phyloP scores from a whole-genome alignment of 1,140 invertebrate genomes.

The Drosophila mojavensis region DNA sequence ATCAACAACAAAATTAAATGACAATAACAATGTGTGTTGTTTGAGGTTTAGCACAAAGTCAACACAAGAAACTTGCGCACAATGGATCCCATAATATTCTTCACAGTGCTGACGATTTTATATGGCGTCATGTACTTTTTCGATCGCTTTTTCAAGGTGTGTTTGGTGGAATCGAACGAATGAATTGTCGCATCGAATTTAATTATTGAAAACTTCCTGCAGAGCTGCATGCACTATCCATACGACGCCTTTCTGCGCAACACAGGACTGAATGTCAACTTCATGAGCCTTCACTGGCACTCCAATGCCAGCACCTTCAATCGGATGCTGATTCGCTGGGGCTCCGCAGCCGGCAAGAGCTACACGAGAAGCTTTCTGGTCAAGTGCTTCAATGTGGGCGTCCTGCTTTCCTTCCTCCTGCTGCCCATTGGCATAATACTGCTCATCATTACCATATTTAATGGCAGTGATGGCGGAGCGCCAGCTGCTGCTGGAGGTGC shows the following conservation, averaged over 20 bases:
- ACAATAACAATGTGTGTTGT: slow-evolving; percentile 43
- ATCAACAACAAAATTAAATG: slow-evolving; percentile 26
- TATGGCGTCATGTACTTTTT: slow-evolving; percentile 89
- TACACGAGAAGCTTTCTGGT: slow-evolving; percentile 86
- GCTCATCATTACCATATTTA: slow-evolving; percentile 85
- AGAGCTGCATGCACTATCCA: slow-evolving; percentile 92
- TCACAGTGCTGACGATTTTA: slow-evolving; percentile 79
- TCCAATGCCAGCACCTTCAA: slow-evolving; percentile 88
- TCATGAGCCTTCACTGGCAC: slow-evolving; percentile 90
- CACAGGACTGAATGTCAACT: slow-evolving; percentile 89
- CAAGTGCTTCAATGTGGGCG: slow-evolving; percentile 89
- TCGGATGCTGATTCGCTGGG: slow-evolving; percentile 90
- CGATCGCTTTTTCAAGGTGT: slow-evolving; percentile 89
- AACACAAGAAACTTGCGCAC: slow-evolving; percentile 8
- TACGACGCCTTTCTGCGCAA: slow-evolving; percentile 91
- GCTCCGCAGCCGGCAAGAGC: slow-evolving; percentile 84
- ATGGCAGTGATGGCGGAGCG: slow-evolving; percentile 27
- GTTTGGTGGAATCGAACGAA: background rate
- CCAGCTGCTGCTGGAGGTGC: background rate
- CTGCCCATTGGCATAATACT: slow-evolving; percentile 88
- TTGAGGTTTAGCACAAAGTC: slow-evolving; percentile 24
- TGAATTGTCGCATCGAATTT: background rate
- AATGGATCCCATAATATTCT: slow-evolving; percentile 80
- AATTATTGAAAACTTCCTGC: slow-evolving; percentile 53
- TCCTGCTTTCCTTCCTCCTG: slow-evolving; percentile 87